Evolutionary conservation across 2,113 vertebrate species (phyloP).

Genomic region (Manacus vitellinus): DNA sequence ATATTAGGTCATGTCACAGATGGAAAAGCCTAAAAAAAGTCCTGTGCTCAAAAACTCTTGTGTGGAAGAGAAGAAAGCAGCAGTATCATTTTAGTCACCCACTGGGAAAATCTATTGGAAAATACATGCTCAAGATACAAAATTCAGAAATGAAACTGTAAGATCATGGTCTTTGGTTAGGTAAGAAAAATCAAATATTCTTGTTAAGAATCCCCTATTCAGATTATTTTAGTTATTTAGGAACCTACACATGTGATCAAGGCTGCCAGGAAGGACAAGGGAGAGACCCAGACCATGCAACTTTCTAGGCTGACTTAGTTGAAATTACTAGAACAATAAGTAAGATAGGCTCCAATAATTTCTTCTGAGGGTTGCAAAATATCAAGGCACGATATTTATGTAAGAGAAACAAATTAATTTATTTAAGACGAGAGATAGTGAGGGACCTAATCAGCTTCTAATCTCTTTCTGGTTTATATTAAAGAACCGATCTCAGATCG

Average conservation of each 20-base stretch:
- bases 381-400: not conserved
- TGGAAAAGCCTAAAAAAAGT: not conserved
- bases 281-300: not conserved
- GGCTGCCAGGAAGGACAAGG: not conserved
- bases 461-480: not conserved
- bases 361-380: not conserved
- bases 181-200: not conserved
- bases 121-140: not conserved
- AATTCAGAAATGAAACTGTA: not conserved
- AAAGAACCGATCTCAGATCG: not conserved
- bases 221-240: not conserved
- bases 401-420: not conserved
- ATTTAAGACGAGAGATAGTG: not conserved
- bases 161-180: not conserved
- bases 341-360: accelerated
- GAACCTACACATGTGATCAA: not conserved
- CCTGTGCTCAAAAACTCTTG: not conserved
- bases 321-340: not conserved
- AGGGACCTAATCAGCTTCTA: not conserved
- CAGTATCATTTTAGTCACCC: not conserved
- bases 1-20: not conserved
- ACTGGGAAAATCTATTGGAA: not conserved
- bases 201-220: not conserved
- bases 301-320: not conserved
- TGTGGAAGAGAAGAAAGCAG: not conserved